Base-by-base conservation (phyloP, 2,888 invertebrate species). In the Torymus aiolomorphi region DNA sequence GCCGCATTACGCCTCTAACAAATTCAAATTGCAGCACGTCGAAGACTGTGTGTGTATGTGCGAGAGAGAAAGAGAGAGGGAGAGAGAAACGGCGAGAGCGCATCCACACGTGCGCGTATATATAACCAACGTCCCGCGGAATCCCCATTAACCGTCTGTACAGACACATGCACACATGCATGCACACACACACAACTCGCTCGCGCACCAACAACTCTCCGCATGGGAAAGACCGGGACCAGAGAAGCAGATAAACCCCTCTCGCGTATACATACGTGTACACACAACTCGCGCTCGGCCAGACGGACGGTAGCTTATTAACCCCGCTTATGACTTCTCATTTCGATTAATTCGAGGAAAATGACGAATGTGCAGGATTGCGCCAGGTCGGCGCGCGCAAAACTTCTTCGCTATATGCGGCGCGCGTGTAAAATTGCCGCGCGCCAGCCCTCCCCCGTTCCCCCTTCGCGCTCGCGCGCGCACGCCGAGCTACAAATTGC, bases 341-440 rank as follows among this genome's bases (percentile, higher is more conserved):
- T 79, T 76, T 63, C 62, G 72, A 76, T 80, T 80, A 76, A 80
- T 80, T 69, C 76, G 67, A 63, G 66, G 70, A 67, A 72, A 80
- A 80, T 80, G 76, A 80, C 72, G 73, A 71, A 76, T 72, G 62
- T 18, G 10, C n/a, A 14, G 54, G 24, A 24, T 63, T 63, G 63
- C 63, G 42, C 20, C 62, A n/a, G 54, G 12, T 20, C 20, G 51
- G 16, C 11, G 31, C 3, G 31, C 31, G 31, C 57, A 71, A 61
- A 71, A 72, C 49, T 13, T 31, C 31, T 31, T 20, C 49, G n/a
- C 2, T 5, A 14, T 42, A 63, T 13, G 42, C 59, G 5, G 59
- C 59, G 59, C 59, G 13, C 14, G 1, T 62, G 54, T 56, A 54
- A 78, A 72, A 78, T 78, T 78, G 72, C 72, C 66, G 59, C 24